These are phyloP conservation scores for Hirundo rustica DNA, from an alignment of 2,797 vertebrate species.

Conservation along the genomic window DNA sequence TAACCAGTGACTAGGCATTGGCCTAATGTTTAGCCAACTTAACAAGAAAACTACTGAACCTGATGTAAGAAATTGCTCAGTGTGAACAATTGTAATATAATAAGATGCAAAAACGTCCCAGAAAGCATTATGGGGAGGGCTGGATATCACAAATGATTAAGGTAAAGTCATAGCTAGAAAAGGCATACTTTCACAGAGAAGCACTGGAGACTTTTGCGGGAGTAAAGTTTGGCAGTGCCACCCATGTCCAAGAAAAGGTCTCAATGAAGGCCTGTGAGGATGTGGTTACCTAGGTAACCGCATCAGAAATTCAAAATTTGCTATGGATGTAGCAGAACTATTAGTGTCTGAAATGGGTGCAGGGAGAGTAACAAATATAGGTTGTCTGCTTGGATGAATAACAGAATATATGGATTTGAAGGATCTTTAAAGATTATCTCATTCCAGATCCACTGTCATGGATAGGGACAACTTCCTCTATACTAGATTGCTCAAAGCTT, in stretches of 20 bases:
- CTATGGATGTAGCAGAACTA: background rate
- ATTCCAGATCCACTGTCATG: background rate
- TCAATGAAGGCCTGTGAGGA: background rate
- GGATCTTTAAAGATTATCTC: too few relatives aligned
- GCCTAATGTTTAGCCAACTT: background rate
- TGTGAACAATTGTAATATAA: accelerated
- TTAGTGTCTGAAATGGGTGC: background rate
- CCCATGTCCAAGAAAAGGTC: background rate
- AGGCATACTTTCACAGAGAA: background rate
- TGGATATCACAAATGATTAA: background rate
- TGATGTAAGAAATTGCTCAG: background rate
- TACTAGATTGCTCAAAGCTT: background rate
- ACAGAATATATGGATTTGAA: background rate
- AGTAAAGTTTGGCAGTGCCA: background rate
- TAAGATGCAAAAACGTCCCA: background rate
- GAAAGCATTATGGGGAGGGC: background rate
- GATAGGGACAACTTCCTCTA: background rate
- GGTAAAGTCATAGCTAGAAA: background rate
- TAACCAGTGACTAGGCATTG: accelerated
- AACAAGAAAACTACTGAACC: background rate
- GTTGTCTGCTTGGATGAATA: background rate
- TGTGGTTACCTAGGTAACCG: background rate
- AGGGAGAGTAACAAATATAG: background rate
- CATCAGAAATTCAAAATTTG: background rate
- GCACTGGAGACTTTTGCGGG: background rate